A percentile compares a stretch with the other conserved stretches of the same genome.
phyloP scores from a whole-genome alignment of 2,888 invertebrate genomes.

The Stramonita haemastoma region DNA sequence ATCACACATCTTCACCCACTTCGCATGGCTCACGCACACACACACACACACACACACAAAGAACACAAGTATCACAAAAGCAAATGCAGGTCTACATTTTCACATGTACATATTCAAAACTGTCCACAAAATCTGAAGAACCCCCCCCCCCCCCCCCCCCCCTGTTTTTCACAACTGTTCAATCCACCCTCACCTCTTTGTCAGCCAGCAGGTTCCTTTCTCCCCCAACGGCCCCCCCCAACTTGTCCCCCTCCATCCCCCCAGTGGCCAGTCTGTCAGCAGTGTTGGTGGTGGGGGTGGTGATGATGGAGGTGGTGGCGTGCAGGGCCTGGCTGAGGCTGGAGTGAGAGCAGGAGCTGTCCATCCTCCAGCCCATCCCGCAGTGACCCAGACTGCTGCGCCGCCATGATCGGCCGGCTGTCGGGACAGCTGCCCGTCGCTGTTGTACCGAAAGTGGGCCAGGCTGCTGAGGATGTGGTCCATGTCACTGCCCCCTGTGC shows the following conservation, averaged over 20 bases:
- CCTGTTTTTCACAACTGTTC: not conserved
- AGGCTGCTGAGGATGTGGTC: conserved; percentile 33
- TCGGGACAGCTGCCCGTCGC: conserved; percentile 31
- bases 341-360: conserved; percentile 8
- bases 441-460: conserved; percentile 41
- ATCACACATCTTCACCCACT: not conserved
- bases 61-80: too few species aligned
- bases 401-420: not conserved
- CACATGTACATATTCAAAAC: too few species aligned
- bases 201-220: not conserved
- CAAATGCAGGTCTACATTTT: too few species aligned
- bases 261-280: not conserved
- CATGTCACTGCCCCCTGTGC: not conserved
- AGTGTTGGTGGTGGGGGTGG: not conserved
- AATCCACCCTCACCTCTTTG: conserved; percentile 28
- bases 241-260: not conserved
- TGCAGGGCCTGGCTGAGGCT: conserved; percentile 19
- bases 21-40: too few species aligned
- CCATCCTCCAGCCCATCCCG: conserved; percentile 8
- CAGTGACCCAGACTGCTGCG: not conserved
- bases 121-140: too few species aligned
- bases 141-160: too few species aligned
- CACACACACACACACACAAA: too few species aligned
- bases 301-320: not conserved
- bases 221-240: not conserved